Base-by-base conservation (phyloP, 2,888 invertebrate species). In the Lomographa bimaculata region DNA sequence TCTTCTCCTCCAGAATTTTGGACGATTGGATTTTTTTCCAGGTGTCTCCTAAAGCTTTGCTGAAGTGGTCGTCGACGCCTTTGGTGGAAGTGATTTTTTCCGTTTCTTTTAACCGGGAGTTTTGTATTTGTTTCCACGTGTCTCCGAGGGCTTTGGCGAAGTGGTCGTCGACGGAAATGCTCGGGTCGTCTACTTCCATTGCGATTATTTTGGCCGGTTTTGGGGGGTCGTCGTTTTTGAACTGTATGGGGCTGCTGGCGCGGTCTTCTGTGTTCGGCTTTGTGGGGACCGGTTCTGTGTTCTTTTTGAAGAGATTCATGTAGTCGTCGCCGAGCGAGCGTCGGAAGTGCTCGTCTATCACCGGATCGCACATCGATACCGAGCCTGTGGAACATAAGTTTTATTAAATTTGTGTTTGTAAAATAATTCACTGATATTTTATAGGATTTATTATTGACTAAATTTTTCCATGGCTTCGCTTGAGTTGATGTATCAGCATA, bases 331-430 rank as follows among this genome's bases (percentile, higher is more conserved):
- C 97, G 49, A 98, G 90, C 1, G 97, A 97, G 47, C 97, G 93
- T 38, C 97, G 92, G 85, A 98, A 98, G 83, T 98, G 98, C 74
- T 98, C 98, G 82, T 98, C 98, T 66, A 98, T 97, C 37, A 96
- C 96, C 5, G 96, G 96, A 79, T 97, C 97, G 80, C 96, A 95
- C 91, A 94, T 93, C 6, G 94, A 93, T 73, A 93, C 92, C 19
- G 92, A 91, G 64, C 93, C 94, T 94, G 80, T 2, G 42, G 43
- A 14, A 67, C 71, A 37, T 21, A 26, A 23, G 34, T n/a, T n/a
- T n/a, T n/a, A n/a, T n/a, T n/a, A n/a, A n/a, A n/a, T n/a, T n/a
- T n/a, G n/a, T n/a, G n/a, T n/a, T n/a, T n/a, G n/a, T n/a, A n/a
- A n/a, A n/a, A n/a, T n/a, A n/a, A n/a, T n/a, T n/a, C n/a, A n/a